Percentiles rank a stretch among this genome's conserved stretches.
phyloP scores from a whole-genome alignment of 2,113 vertebrate genomes.

The Vulpes vulpes region DNA sequence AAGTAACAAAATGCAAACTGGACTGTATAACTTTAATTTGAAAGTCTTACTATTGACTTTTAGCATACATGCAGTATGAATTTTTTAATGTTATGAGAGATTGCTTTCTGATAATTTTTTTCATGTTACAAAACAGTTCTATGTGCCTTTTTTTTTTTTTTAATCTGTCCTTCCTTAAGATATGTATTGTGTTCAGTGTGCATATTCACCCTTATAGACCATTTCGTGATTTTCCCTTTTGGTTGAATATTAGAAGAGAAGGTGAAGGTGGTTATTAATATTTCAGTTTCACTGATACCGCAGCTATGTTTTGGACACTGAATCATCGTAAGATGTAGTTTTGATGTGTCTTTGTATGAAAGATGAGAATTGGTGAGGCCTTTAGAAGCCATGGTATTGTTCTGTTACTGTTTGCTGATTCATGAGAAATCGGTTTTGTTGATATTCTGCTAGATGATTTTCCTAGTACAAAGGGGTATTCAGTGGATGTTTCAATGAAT shows the following conservation, averaged over 20 bases:
- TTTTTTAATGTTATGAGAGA: neutral
- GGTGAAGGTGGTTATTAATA: neutral
- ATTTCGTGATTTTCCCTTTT: neutral
- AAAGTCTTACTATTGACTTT: neutral
- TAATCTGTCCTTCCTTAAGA: neutral
- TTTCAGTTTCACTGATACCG: neutral
- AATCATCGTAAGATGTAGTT: constrained; percentile 26
- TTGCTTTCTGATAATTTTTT: constrained; percentile 23
- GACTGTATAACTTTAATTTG: neutral
- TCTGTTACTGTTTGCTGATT: neutral
- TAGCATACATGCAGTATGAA: neutral
- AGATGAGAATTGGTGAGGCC: neutral
- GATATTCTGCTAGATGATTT: neutral
- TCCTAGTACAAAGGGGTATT: neutral
- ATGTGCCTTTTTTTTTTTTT: neutral
- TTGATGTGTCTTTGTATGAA: neutral
- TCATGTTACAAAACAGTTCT: neutral
- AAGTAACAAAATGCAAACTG: neutral
- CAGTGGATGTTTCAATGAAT: neutral
- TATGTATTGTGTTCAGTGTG: neutral
- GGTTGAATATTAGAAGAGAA: neutral
- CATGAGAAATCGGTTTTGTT: neutral
- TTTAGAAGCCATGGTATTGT: neutral
- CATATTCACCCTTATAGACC: neutral
- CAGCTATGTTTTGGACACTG: neutral